phyloP scores from a whole-genome alignment of 2,888 invertebrate species.

The Phlogophora meticulosa region DNA sequence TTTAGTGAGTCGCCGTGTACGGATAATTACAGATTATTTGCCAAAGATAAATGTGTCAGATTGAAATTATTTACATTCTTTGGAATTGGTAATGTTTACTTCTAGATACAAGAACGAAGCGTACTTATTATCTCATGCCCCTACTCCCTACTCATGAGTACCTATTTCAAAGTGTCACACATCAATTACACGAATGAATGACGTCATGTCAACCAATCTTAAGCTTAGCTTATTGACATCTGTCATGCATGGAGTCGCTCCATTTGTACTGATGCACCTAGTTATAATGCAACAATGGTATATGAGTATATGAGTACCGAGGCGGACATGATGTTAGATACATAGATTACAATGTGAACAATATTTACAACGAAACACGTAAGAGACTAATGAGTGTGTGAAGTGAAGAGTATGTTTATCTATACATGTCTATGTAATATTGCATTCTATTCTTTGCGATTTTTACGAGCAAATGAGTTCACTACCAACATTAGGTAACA shows the following conservation, averaged over 20 bases:
- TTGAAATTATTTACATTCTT: slow-evolving; percentile 51
- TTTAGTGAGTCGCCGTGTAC: slow-evolving; percentile 74
- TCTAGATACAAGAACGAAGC: slow-evolving; percentile 5
- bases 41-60: slow-evolving; percentile 69
- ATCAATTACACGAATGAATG: slow-evolving; percentile 50
- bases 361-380: slow-evolving; percentile 52
- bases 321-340: slow-evolving; percentile 31
- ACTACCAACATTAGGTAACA: background rate
- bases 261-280: slow-evolving; percentile 23
- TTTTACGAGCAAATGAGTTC: background rate
- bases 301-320: slow-evolving; percentile 30
- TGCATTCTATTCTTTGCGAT: slow-evolving; percentile 6
- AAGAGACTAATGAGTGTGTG: slow-evolving; percentile 47
- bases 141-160: background rate
- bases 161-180: slow-evolving; percentile 13
- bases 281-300: slow-evolving; percentile 50
- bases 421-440: slow-evolving; percentile 9
- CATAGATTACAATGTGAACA: slow-evolving; percentile 45
- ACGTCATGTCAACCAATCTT: slow-evolving; percentile 52
- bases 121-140: background rate
- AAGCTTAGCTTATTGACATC: slow-evolving; percentile 50
- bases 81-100: slow-evolving; percentile 9
- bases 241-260: slow-evolving; percentile 37
- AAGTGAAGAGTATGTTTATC: slow-evolving; percentile 25
- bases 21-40: slow-evolving; percentile 78